phyloP scores from a whole-genome alignment of 2,113 vertebrate genomes.

The Rhinoptilus africanus region DNA sequence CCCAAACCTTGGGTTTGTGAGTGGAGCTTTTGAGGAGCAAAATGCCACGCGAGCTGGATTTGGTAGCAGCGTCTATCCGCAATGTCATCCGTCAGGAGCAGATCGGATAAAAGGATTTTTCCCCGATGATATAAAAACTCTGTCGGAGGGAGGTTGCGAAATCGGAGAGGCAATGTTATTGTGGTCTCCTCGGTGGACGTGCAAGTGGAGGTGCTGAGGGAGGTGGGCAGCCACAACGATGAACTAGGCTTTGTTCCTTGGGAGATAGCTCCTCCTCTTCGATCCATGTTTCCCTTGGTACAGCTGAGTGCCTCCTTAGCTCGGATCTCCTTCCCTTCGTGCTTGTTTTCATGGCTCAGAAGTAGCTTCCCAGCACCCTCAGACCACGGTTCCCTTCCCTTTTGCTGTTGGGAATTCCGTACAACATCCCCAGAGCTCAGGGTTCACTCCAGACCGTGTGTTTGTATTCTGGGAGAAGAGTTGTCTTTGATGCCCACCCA shows the following conservation, averaged over 20 bases:
- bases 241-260: neutral
- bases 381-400: accelerated
- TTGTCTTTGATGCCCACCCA: neutral
- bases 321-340: neutral
- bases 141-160: neutral
- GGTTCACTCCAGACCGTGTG: accelerated
- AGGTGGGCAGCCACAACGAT: neutral
- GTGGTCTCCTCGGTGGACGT: neutral
- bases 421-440: no score
- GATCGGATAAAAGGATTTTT: neutral
- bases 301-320: neutral
- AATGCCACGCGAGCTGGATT: neutral
- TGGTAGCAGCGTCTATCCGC: neutral
- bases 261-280: neutral
- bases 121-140: neutral
- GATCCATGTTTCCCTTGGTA: neutral
- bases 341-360: neutral
- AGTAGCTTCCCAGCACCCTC: neutral
- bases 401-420: neutral
- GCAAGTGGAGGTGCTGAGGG: neutral
- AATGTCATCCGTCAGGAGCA: neutral
- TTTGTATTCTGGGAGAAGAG: neutral
- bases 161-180: neutral
- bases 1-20: neutral
- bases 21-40: neutral